A percentile compares a stretch with the other conserved stretches of the same genome.
These are phyloP conservation scores for Tenthredo mesomela DNA, from an alignment of 2,888 invertebrate species.

Conservation along the genomic window DNA sequence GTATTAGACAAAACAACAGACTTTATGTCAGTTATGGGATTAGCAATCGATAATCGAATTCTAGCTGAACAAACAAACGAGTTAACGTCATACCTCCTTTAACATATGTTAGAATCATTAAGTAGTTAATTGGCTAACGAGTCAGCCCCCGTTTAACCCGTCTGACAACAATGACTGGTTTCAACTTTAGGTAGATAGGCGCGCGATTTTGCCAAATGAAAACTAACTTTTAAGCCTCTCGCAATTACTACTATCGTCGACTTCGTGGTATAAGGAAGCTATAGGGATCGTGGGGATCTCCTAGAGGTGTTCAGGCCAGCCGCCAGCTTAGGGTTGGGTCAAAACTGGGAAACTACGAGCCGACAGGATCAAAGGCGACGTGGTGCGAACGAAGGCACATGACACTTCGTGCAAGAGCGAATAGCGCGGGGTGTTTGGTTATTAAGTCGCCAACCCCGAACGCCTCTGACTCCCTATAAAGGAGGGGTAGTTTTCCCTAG, in stretches of 20 bases:
- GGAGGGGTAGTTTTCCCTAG: slow-evolving; percentile 62
- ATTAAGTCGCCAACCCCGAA: slow-evolving; percentile 71
- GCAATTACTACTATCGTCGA: background rate
- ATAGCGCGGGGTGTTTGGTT: slow-evolving; percentile 69
- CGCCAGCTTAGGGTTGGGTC: slow-evolving; percentile 8
- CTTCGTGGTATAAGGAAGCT: slow-evolving; percentile 8
- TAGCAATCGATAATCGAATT: slow-evolving; percentile 46
- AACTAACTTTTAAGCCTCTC: background rate
- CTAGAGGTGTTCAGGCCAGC: background rate
- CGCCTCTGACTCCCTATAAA: slow-evolving; percentile 52
- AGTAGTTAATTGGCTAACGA: slow-evolving; percentile 33
- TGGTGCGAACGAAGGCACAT: slow-evolving; percentile 71
- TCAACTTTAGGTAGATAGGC: background rate
- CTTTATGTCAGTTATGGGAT: slow-evolving; percentile 43
- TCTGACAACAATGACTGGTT: slow-evolving; percentile 3
- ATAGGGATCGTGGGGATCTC: background rate
- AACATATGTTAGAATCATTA: slow-evolving; percentile 43
- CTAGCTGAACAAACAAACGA: slow-evolving; percentile 35
- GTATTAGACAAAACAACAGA: slow-evolving; percentile 12
- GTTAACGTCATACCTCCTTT: slow-evolving; percentile 12
- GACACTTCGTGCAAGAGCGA: slow-evolving; percentile 52
- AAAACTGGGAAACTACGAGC: slow-evolving; percentile 34
- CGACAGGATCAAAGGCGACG: slow-evolving; percentile 47
- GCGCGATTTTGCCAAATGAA: background rate
- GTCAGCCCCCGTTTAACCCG: background rate